Base-by-base conservation (phyloP, 2,113 vertebrate species). In the Riparia riparia region DNA sequence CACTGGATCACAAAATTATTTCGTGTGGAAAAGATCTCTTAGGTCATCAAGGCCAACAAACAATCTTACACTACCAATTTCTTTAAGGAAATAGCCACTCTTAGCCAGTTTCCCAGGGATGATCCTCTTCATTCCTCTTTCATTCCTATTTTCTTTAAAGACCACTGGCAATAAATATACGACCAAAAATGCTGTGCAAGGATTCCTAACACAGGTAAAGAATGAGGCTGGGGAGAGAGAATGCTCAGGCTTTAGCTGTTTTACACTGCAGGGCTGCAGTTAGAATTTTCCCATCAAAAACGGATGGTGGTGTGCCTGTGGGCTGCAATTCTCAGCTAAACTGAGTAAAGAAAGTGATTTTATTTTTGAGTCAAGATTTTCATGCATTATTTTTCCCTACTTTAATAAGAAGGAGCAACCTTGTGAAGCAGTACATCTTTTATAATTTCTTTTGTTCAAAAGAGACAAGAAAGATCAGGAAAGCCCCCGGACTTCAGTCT, bases 161-260 rank as follows among this genome's bases (percentile, higher is more conserved):
- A 28, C 49, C 11, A 56, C 9, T 49, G 3, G 12, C 4, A 6
- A 53, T 14, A n/a, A 5, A 49, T 4, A 14, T 7, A 25, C 3
- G 28, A 37, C 2, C 24, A 49, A 54, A 84, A 79, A 21, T 4
- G 14, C 17, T 7, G 6, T 25, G 17, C 49, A 7, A 60, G 32
- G 21, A 44, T 54, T 34, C 22, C 8, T 42, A 17, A 34, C 3
- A 6, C 0, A 2, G 5, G 14, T 18, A 58, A 80, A 65, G 10
- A 41, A 68, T 8, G 24, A 54, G 6, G 7, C 7, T 19, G 31
- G 19, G 21, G 39, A 61, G 42, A 41, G 71, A 26, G 6, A 74
- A 56, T 1, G 0, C 4, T 22, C 4, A n/a, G 4, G 3, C 28
- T 73, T 39, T 4, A 56, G 12, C 5, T 39, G 17, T 5, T 88